phyloP scores from a whole-genome alignment of 2,797 vertebrate genomes.

The Etheostoma perlongum region DNA sequence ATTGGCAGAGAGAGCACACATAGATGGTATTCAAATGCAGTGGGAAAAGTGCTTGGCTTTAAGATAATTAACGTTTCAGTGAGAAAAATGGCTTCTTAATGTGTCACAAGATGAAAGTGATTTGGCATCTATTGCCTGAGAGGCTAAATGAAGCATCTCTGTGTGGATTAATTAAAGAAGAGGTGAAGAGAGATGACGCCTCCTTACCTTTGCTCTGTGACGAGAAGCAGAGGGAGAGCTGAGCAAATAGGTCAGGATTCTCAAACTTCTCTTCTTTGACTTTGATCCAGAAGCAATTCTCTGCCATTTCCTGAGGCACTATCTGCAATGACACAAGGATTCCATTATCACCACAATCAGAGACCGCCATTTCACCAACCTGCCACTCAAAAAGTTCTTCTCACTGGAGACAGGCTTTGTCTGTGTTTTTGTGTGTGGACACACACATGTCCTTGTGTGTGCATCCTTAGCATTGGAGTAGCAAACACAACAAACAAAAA shows the following conservation, averaged over 20 bases:
- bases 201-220: slow-evolving; percentile 94
- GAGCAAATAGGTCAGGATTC: slow-evolving; percentile 92
- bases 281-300: slow-evolving; percentile 99
- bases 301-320: slow-evolving; percentile 95
- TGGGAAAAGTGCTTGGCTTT: slow-evolving; percentile 51
- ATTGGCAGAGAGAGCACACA: slow-evolving; percentile 67
- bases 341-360: slow-evolving; percentile 83
- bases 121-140: slow-evolving; percentile 45
- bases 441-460: slow-evolving; percentile 55
- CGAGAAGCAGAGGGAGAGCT: slow-evolving; percentile 92
- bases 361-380: slow-evolving; percentile 68
- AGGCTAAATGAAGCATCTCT: slow-evolving; percentile 68
- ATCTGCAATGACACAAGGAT: slow-evolving; percentile 90
- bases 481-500: slow-evolving; percentile 22
- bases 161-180: slow-evolving; percentile 73
- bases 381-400: slow-evolving; percentile 80
- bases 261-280: slow-evolving; percentile 97
- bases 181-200: slow-evolving; percentile 55
- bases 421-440: slow-evolving; percentile 42
- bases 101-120: slow-evolving; percentile 75
- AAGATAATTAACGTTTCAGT: slow-evolving; percentile 79
- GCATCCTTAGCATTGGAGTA: slow-evolving; percentile 33
- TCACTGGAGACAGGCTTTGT: slow-evolving; percentile 65
- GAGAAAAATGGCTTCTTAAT: slow-evolving; percentile 65
- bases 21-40: slow-evolving; percentile 48